Base-by-base conservation (phyloP, 2,113 vertebrate genomes). In the Corythoichthys intestinalis region DNA sequence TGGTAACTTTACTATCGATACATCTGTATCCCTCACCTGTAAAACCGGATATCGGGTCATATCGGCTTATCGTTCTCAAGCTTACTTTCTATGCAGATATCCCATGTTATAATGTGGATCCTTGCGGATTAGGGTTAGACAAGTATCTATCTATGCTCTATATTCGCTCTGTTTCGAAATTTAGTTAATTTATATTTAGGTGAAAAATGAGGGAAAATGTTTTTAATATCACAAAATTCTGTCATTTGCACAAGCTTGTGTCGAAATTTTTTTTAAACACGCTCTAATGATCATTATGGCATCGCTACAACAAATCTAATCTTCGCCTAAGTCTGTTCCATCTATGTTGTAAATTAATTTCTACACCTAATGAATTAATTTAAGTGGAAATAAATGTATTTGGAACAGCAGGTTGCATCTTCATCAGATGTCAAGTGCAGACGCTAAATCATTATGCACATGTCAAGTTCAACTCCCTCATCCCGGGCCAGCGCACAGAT, bases 381-480 rank as follows among this genome's bases (percentile, higher is more conserved):
- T 4, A 28, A 56, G 53, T 8, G 53, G 34, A 56, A 56, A 56
- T 11, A 56, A 56, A 56, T 13, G 53, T 34, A 28, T 34, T 56
- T 56, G 53, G 20, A 56, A 56, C 53, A 56, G 53, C 53, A 56
- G 53, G 53, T 56, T 56, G 53, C 20, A 34, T 56, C 53, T 56
- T 28, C 57, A 59, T 38, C 34, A 38, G 35, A 59, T 59, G 57
- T 38, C 34, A 59, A 15, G 37, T 8, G 14, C 57, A 38, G 35
- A 6, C 13, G 14, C 57, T 38, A 65, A 75, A 77, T 80, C 79
- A 80, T 74, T 64, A 73, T 83, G 78, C 79, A 87, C 85, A 89
- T 86, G 81, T 87, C 76, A 84, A 74, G 80, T 84, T 84, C 85
- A 87, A 92, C 81, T 85, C 78, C 69, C 79, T 79, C 87, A 82